Percentiles rank a stretch among this genome's conserved stretches.
Evolutionary conservation across 2,113 vertebrate genomes (phyloP).

Genomic region (Brachypodius melanocephalos): DNA sequence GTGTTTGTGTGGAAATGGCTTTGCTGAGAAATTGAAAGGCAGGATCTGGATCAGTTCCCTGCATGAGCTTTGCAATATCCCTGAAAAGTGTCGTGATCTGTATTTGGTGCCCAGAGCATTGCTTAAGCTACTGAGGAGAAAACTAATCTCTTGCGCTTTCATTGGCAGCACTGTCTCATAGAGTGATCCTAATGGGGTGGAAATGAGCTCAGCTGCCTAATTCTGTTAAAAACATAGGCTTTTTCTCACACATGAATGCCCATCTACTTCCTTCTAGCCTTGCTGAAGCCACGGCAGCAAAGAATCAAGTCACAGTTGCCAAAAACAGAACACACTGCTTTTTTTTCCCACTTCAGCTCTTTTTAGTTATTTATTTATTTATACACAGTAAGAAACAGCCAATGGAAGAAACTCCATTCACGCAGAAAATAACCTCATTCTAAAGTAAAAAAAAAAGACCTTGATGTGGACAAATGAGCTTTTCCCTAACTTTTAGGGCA

Average conservation of each 20-base stretch:
- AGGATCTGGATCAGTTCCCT: slow-evolving; percentile 45
- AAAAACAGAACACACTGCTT: background rate
- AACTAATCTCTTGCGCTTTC: slow-evolving; percentile 62
- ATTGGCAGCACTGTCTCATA: slow-evolving; percentile 60
- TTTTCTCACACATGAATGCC: slow-evolving; percentile 58
- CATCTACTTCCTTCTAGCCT: slow-evolving; percentile 54
- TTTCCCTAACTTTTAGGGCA: background rate
- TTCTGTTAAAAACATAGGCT: slow-evolving; percentile 70
- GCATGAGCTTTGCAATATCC: slow-evolving; percentile 38
- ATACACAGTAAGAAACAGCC: background rate
- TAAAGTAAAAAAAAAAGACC: background rate
- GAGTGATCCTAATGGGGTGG: slow-evolving; percentile 70
- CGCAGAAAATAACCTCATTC: background rate
- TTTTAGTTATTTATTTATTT: background rate
- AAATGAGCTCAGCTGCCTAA: slow-evolving; percentile 75
- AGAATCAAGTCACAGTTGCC: background rate
- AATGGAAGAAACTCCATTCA: background rate
- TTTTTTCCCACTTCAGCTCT: background rate
- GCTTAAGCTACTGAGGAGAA: slow-evolving; percentile 62
- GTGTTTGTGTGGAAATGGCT: slow-evolving; percentile 24
- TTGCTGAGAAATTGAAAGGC: slow-evolving; percentile 41
- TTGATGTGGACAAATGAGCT: background rate
- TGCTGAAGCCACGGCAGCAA: slow-evolving; percentile 38
- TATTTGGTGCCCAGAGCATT: slow-evolving; percentile 57
- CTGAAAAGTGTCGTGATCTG: slow-evolving; percentile 35